phyloP scores from a whole-genome alignment of 2,888 invertebrate species.

The Cryptus armator region DNA sequence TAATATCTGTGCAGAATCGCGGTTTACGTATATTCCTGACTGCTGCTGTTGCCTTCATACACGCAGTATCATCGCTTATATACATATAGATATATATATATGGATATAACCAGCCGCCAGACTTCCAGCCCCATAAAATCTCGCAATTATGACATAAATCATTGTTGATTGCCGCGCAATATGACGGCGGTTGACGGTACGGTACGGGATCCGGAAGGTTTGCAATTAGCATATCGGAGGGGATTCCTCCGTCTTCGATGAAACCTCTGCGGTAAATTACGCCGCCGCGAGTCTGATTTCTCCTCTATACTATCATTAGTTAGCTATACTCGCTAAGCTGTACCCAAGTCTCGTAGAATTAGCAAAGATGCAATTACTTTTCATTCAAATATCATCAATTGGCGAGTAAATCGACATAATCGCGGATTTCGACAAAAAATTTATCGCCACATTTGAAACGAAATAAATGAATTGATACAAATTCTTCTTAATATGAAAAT shows the following conservation, averaged over 20 bases:
- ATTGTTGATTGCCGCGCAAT: constrained; percentile 67
- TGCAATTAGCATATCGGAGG: constrained; percentile 65
- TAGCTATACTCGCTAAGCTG: constrained; percentile 2
- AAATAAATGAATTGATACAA: too few species aligned
- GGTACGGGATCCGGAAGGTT: constrained; percentile 53
- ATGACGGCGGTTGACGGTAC: constrained; percentile 62
- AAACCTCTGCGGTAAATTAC: constrained; percentile 23
- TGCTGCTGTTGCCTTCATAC: constrained; percentile 14
- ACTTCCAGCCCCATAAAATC: constrained; percentile 64
- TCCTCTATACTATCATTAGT: not conserved
- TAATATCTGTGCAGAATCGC: constrained; percentile 15
- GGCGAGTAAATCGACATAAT: too few species aligned
- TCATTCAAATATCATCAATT: not conserved
- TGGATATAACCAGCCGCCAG: constrained; percentile 29
- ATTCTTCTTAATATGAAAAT: too few species aligned
- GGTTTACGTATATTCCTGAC: constrained; percentile 27
- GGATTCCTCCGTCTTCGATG: constrained; percentile 11
- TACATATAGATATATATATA: not conserved
- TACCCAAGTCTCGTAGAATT: not conserved
- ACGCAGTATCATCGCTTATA: constrained; percentile 30
- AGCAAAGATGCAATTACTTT: not conserved
- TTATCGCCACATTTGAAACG: too few species aligned
- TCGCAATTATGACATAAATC: constrained; percentile 69
- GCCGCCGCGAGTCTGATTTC: constrained; percentile 12
- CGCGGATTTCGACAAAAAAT: too few species aligned